A percentile compares a stretch with the other conserved stretches of the same genome.
These are phyloP conservation scores for Cylas formicarius DNA, from an alignment of 1,140 invertebrate species.

Conservation along the genomic window DNA sequence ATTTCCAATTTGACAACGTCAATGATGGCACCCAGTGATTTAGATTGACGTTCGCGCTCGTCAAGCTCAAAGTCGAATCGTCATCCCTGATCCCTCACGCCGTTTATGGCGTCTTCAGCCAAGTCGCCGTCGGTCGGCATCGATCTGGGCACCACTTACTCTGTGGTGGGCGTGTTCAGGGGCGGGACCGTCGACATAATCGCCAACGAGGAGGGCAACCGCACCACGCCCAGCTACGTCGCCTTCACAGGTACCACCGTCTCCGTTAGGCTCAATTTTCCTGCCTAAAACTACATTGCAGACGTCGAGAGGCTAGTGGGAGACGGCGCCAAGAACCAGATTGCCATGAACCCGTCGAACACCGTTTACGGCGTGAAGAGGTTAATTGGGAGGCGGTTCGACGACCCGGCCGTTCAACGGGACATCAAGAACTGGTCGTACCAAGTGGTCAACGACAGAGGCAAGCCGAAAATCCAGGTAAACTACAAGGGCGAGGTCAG, in stretches of 20 bases:
- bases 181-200: slow-evolving; percentile 87
- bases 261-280: background rate
- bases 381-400: slow-evolving; percentile 49
- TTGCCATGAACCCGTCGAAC: slow-evolving; percentile 66
- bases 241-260: slow-evolving; percentile 61
- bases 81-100: too few species aligned
- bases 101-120: too few species aligned
- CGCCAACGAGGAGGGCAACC: slow-evolving; percentile 86
- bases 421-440: slow-evolving; percentile 63
- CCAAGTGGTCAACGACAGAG: slow-evolving; percentile 51
- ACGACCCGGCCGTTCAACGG: slow-evolving; percentile 57
- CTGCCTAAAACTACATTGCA: slow-evolving; percentile 1
- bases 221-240: slow-evolving; percentile 84
- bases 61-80: too few species aligned
- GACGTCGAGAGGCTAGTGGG: slow-evolving; percentile 82
- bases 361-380: slow-evolving; percentile 56
- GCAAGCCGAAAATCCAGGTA: slow-evolving; percentile 54
- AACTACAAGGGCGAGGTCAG: slow-evolving; percentile 49
- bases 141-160: slow-evolving; percentile 72
- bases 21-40: too few species aligned
- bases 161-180: slow-evolving; percentile 72
- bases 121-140: slow-evolving; percentile 52
- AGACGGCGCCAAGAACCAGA: slow-evolving; percentile 73
- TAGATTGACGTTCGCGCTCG: too few species aligned
- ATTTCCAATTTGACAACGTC: too few species aligned